phyloP scores from a whole-genome alignment of 2,888 invertebrate genomes.

The Sphaerophoria taeniata region DNA sequence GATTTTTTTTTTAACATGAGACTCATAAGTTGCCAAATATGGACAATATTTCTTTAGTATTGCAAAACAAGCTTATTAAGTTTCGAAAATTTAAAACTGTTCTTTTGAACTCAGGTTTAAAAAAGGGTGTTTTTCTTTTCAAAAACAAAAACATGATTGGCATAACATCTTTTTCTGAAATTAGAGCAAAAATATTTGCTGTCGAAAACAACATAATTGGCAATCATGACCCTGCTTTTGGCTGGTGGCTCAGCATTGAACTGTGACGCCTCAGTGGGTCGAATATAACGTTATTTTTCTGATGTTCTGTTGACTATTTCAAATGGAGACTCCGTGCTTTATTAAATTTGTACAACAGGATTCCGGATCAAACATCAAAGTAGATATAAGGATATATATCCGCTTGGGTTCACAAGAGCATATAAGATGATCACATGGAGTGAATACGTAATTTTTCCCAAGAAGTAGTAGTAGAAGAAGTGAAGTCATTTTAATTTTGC shows the following conservation, averaged over 20 bases:
- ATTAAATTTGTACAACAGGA: constrained; percentile 72
- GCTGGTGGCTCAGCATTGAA: neutral
- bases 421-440: constrained; percentile 48
- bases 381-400: constrained; percentile 58
- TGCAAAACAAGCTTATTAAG: too few relatives aligned
- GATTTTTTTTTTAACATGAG: too few relatives aligned
- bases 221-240: constrained; percentile 23
- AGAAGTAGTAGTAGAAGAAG: too few relatives aligned
- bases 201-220: constrained; percentile 7
- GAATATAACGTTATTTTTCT: constrained; percentile 24
- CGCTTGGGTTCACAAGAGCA: constrained; percentile 45
- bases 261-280: constrained; percentile 11
- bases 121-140: too few relatives aligned
- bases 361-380: constrained; percentile 73
- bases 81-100: too few relatives aligned
- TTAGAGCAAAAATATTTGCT: too few relatives aligned
- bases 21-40: too few relatives aligned
- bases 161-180: too few relatives aligned
- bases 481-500: neutral
- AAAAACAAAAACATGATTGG: too few relatives aligned
- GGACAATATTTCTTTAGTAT: too few relatives aligned
- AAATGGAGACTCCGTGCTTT: constrained; percentile 69
- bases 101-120: too few relatives aligned
- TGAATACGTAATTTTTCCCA: constrained; percentile 55
- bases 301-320: constrained; percentile 55